phyloP scores from a whole-genome alignment of 2,113 vertebrate genomes.

The Carettochelys insculpta region DNA sequence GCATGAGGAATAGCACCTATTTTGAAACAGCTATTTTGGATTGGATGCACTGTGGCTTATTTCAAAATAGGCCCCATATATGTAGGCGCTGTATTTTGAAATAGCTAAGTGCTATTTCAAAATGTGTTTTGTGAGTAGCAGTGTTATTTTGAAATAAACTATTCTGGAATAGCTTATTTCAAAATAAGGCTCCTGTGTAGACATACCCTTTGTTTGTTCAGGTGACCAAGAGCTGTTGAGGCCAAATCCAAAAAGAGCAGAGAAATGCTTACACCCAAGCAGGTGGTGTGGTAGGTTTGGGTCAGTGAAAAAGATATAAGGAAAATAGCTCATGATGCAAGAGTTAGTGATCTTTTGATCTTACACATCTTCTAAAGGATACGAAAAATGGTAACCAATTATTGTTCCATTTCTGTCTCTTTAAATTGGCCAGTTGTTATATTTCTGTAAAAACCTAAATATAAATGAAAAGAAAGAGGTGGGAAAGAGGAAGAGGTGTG shows the following conservation, averaged over 20 bases:
- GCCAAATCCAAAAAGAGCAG: neutral
- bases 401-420: neutral
- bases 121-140: too few species aligned
- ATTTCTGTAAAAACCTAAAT: neutral
- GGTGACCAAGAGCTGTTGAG: constrained; percentile 29
- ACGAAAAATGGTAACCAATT: neutral
- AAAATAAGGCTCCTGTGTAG: too few species aligned
- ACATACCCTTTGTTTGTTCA: too few species aligned
- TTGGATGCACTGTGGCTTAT: too few species aligned
- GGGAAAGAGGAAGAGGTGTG: neutral
- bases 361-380: neutral
- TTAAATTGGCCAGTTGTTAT: neutral
- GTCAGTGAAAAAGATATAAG: neutral
- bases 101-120: too few species aligned
- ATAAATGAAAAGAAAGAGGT: neutral
- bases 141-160: too few species aligned
- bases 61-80: too few species aligned
- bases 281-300: neutral
- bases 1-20: too few species aligned
- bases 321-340: neutral
- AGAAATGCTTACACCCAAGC: neutral
- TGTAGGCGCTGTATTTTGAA: too few species aligned
- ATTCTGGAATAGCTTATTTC: too few species aligned
- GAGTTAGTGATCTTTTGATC: neutral
- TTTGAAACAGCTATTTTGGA: too few species aligned